phyloP scores from a whole-genome alignment of 2,113 vertebrate species.

The Dipodomys spectabilis region DNA sequence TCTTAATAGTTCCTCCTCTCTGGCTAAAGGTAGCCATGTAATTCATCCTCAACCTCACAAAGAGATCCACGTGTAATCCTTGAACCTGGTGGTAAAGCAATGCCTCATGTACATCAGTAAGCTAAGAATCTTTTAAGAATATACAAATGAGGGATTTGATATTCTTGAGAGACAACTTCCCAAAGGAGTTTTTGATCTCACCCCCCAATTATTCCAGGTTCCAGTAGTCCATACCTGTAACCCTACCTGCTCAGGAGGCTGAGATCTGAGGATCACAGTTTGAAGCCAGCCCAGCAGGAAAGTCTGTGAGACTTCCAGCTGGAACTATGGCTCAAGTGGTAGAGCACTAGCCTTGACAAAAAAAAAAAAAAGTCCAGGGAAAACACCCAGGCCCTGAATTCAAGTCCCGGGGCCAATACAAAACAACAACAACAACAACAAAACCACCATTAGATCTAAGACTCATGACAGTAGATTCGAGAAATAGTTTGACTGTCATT shows the following conservation, averaged over 20 bases:
- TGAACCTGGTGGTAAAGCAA: not conserved
- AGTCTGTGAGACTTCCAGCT: too few relatives aligned
- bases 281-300: too few relatives aligned
- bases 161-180: not conserved
- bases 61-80: conserved; percentile 15
- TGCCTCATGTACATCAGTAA: not conserved
- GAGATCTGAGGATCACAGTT: too few relatives aligned
- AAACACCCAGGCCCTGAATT: too few relatives aligned
- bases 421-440: too few relatives aligned
- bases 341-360: too few relatives aligned
- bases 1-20: not conserved
- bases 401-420: too few relatives aligned
- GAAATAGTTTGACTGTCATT: conserved; percentile 1
- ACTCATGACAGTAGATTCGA: not conserved
- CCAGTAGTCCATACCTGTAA: too few relatives aligned
- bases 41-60: conserved; percentile 41
- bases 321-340: too few relatives aligned
- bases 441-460: not conserved
- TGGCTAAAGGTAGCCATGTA: not conserved
- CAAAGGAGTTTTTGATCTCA: not conserved
- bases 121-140: not conserved
- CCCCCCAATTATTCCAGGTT: not conserved
- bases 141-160: not conserved
- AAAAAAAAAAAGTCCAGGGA: too few relatives aligned
- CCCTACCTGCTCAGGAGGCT: too few relatives aligned